These are phyloP conservation scores for Stenodema calcarata DNA, from an alignment of 2,888 invertebrate species.

Conservation along the genomic window DNA sequence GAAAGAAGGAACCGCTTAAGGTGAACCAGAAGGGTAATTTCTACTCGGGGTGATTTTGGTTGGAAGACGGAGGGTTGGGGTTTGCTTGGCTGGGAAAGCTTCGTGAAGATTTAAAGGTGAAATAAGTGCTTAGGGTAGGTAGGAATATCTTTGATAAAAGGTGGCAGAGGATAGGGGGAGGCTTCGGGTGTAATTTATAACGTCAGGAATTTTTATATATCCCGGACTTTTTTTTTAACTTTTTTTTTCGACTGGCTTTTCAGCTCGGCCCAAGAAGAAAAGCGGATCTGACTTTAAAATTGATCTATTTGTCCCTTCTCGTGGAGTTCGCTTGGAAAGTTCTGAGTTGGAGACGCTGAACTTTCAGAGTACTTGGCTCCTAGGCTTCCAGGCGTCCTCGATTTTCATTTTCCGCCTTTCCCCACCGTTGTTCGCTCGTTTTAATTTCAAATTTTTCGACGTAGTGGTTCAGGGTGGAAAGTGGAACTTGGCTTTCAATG, in stretches of 20 bases:
- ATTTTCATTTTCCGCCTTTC: not conserved
- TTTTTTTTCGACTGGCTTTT: conserved; percentile 7
- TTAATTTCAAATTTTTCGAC: conserved; percentile 14
- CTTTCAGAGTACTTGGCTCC: not conserved
- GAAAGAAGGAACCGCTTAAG: conserved; percentile 36
- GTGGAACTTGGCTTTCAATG: conserved; percentile 16
- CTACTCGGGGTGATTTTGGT: conserved; percentile 35
- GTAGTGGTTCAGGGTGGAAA: not conserved
- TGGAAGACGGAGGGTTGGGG: conserved; percentile 22
- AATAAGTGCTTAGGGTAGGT: conserved; percentile 38
- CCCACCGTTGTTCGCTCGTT: not conserved
- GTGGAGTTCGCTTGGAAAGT: not conserved
- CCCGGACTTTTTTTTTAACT: not conserved
- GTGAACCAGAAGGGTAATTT: conserved; percentile 30
- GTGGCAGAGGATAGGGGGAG: conserved; percentile 4
- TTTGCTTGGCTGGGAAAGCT: not conserved
- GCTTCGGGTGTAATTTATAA: conserved; percentile 33
- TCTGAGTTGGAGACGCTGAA: not conserved
- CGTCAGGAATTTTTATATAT: conserved; percentile 39
- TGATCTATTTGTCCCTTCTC: conserved; percentile 32
- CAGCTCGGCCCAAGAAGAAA: not conserved
- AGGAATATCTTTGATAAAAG: conserved; percentile 41
- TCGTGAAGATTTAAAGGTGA: conserved; percentile 38
- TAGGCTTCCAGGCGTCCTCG: not conserved
- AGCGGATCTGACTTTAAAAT: conserved; percentile 33